phyloP scores from a whole-genome alignment of 2,888 invertebrate species.

The Autographa pulchrina region DNA sequence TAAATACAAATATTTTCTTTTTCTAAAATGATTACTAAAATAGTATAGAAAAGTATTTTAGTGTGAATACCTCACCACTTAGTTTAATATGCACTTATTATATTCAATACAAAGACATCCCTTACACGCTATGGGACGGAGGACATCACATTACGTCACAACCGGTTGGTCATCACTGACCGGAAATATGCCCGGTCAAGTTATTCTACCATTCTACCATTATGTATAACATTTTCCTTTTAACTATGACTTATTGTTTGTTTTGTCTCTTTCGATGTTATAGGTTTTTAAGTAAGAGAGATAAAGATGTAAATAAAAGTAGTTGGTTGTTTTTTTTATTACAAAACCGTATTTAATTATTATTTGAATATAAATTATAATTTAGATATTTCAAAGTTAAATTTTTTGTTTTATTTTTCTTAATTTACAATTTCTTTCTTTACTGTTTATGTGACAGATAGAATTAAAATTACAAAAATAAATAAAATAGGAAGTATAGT shows the following conservation, averaged over 20 bases:
- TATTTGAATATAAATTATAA: too few relatives aligned
- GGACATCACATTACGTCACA: not conserved
- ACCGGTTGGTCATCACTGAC: slow-evolving; percentile 8
- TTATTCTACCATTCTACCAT: slow-evolving; percentile 2
- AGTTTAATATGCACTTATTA: not conserved
- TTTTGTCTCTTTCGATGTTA: not conserved
- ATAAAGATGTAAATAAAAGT: not conserved
- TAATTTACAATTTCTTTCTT: too few relatives aligned
- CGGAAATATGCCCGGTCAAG: slow-evolving; percentile 6
- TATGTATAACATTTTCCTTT: not conserved
- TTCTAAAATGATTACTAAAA: too few relatives aligned
- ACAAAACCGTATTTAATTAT: too few relatives aligned
- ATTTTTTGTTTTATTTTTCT: too few relatives aligned
- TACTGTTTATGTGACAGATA: too few relatives aligned
- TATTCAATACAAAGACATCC: not conserved
- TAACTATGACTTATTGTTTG: not conserved
- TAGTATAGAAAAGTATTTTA: too few relatives aligned
- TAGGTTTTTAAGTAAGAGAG: not conserved
- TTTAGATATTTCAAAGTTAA: too few relatives aligned
- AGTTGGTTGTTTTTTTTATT: too few relatives aligned
- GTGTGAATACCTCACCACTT: not conserved
- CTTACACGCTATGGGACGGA: not conserved
- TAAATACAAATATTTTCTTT: too few relatives aligned
- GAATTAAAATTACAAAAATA: too few relatives aligned
- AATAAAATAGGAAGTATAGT: too few relatives aligned